Conservation (phyloP, 2,888 invertebrate genomes). For the Saturnia japonica region DNA sequence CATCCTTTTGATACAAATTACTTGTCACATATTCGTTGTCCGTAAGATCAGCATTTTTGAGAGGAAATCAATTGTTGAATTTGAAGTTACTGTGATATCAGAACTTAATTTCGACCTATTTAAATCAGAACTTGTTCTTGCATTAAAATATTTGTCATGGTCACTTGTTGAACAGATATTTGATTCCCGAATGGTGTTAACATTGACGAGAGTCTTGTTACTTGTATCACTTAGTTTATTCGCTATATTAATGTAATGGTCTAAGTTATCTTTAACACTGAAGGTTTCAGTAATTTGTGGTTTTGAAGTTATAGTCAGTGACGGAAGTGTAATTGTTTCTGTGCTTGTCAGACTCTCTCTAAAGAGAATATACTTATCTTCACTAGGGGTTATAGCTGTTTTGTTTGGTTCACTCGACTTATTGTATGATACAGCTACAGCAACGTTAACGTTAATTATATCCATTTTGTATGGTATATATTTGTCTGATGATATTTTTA, state of each 20-base stretch:
- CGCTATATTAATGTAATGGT: neutral
- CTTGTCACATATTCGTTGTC: neutral
- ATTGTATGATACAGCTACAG: constrained; percentile 50
- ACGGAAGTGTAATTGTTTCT: constrained; percentile 32
- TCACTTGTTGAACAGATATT: constrained; percentile 31
- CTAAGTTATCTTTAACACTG: constrained; percentile 9
- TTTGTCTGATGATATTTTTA: constrained; percentile 30
- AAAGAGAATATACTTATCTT: constrained; percentile 27
- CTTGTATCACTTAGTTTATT: constrained; percentile 30
- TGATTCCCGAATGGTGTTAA: constrained; percentile 26
- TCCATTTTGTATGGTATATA: constrained; percentile 44
- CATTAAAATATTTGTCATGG: constrained; percentile 40
- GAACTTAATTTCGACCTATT: constrained; percentile 37
- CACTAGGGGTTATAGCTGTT: constrained; percentile 25
- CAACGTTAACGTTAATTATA: constrained; percentile 52
- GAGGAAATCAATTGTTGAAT: constrained; percentile 28
- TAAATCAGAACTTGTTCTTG: constrained; percentile 46
- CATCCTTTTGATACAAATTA: neutral
- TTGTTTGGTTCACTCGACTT: constrained; percentile 27
- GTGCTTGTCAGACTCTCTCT: constrained; percentile 35
- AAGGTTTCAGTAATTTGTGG: neutral
- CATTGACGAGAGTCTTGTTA: constrained; percentile 34
- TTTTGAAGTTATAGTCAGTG: constrained; percentile 32
- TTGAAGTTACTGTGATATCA: constrained; percentile 35
- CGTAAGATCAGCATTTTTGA: neutral